Evolutionary conservation across 1,140 invertebrate genomes (phyloP), one percentile per base, ranked within the genome.

Genomic region (Lasioglossum baleicum): DNA sequence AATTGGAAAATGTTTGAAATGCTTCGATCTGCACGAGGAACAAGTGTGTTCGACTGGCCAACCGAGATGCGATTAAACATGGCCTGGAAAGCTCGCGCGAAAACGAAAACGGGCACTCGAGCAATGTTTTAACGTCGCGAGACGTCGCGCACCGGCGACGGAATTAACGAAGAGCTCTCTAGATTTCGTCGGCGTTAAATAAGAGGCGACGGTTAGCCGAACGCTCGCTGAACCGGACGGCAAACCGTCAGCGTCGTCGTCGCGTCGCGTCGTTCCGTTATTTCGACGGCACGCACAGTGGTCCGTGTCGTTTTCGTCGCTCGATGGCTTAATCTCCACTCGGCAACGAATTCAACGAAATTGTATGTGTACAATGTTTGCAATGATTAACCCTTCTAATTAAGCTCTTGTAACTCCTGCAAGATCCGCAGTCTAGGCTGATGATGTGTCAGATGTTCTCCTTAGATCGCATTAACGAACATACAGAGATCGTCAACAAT

Each of bases 191-290:
- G 40, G 58, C 56, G 56, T 60, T 44, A 73, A 73, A 73, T 63
- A 63, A 73, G 58, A 63, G 53, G 31, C 42, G 22, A 80, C 35
- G 67, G 67, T 65, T 68, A 64, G 64, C n/a, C 56, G 69, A 35
- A 35, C 70, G 56, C 42, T 48, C n/a, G 58, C 58, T 73, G n/a
- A 73, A 73, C 42, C 58, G 22, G 35, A 13, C 42, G 48, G 48
- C 11, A 15, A 17, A 5, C 48, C 48, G 48, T 51, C 48, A 51
- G 13, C 48, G 48, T 17, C 48, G 11, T 51, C 48, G 15, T 44
- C 22, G 20, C 48, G 15, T 44, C 22, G 20, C 7, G 58, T 7
- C 48, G 44, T 6, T 44, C 67, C 67, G 67, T 61, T 71, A 66
- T 83, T 53, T 71, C n/a, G 7, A 42, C 51, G 3, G 17, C 56